Evolutionary conservation across 1,140 invertebrate genomes (phyloP), one percentile per base, ranked within the genome.

Genomic region (Cotesia typhae): DNA sequence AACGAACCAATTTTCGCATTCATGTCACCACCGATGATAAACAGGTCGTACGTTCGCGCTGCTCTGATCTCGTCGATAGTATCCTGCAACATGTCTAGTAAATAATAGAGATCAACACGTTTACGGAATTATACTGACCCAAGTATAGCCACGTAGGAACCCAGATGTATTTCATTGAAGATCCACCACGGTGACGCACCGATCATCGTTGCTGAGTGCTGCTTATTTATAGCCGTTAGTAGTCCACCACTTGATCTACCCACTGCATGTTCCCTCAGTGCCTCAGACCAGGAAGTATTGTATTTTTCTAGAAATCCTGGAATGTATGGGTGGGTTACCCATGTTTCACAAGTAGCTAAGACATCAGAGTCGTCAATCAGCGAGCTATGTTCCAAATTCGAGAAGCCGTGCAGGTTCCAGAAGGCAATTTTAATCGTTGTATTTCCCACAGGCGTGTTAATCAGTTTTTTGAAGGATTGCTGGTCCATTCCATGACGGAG

Each of bases 201-300:
- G 17, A 52, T 59, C 67, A 10, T 71, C 9, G 4, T 5, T 9
- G 10, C 10, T 10, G 64, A 28, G 20, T 28, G 20, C 20, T 2
- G 1, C 2, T 75, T 75, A 75, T 76, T 55, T 1, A 55, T 5
- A 0, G 53, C 53, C 4, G 41, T 77, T 10, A 55, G 17, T 1
- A 55, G 53, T 1, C 53, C 53, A 10, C 53, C 53, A 55, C 60
- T 63, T 12, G 60, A 1, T n/a, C 60, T 63, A 12, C 60, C 60
- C 0, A 63, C 7, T 20, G 14, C 1, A 38, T 63, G 17, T 14
- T 63, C 60, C 0, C 7, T 63, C 17, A 2, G 7, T 10, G 60
- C 60, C 7, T 5, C 17, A 7, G 60, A 4, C 14, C 60, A 63
- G 60, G 1, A 63, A 36, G 0, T 36, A 4, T 63, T n/a, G 37